Evolutionary conservation across 2,888 invertebrate species (phyloP).

Genomic region (Pinctada fucata): DNA sequence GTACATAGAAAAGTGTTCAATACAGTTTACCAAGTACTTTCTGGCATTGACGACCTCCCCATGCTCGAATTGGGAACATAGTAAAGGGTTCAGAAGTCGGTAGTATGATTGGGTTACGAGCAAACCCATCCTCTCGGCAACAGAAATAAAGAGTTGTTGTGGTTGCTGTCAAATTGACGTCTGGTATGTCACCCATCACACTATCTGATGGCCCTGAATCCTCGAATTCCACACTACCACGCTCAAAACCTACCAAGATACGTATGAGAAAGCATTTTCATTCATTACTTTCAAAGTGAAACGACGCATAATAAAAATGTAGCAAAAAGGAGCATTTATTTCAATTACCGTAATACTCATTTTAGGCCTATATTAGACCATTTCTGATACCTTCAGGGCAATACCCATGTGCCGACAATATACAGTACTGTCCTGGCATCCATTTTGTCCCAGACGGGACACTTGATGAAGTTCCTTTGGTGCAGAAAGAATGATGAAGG

Average conservation of each 20-base stretch:
- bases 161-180: slow-evolving; percentile 12
- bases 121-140: slow-evolving; percentile 41
- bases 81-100: slow-evolving; percentile 41
- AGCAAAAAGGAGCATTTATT: no score
- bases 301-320: neutral
- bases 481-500: slow-evolving; percentile 22
- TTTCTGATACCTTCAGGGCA: slow-evolving; percentile 22
- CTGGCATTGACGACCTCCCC: slow-evolving; percentile 28
- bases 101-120: slow-evolving; percentile 24
- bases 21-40: neutral
- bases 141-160: slow-evolving; percentile 30
- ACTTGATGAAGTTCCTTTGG: neutral
- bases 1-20: no score
- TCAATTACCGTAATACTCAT: no score
- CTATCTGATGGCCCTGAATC: neutral
- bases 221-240: slow-evolving; percentile 3
- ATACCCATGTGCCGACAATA: neutral
- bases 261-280: neutral
- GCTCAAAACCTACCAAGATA: slow-evolving; percentile 13
- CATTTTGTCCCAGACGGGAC: slow-evolving; percentile 1
- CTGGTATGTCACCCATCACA: slow-evolving; percentile 24
- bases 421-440: slow-evolving; percentile 32
- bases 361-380: no score
- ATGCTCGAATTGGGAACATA: slow-evolving; percentile 17
- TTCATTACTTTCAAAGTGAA: neutral